These are phyloP conservation scores for Macrophya alboannulata DNA, from an alignment of 2,888 invertebrate species.

Conservation along the genomic window DNA sequence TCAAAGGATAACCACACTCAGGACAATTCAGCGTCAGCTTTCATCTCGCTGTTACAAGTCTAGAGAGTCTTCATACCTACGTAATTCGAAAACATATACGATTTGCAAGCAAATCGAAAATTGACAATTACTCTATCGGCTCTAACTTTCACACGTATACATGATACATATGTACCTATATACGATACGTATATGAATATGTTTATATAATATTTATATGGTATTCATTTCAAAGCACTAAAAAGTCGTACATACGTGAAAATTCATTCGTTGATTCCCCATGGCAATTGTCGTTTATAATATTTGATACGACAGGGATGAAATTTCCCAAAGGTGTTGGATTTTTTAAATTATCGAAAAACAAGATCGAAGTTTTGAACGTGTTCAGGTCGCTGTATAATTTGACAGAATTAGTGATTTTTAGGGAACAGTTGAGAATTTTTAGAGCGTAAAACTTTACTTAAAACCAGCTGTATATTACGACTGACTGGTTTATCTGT, in stretches of 20 bases:
- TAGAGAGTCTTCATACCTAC: not conserved
- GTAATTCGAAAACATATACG: not conserved
- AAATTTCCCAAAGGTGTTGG: slow-evolving; percentile 30
- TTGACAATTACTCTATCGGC: not conserved
- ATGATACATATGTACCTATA: not conserved
- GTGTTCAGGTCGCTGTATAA: not conserved
- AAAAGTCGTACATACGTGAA: not conserved
- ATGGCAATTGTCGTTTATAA: not conserved
- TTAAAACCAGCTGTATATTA: not conserved
- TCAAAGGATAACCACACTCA: slow-evolving; percentile 21
- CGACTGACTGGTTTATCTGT: slow-evolving; percentile 28
- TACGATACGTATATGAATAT: not conserved
- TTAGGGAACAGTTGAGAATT: too few relatives aligned
- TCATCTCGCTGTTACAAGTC: not conserved
- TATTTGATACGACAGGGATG: not conserved
- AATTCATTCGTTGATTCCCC: not conserved
- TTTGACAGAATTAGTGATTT: not conserved
- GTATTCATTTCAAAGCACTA: not conserved
- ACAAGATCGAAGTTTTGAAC: not conserved
- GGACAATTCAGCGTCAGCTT: not conserved
- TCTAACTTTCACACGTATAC: not conserved
- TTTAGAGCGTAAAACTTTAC: not conserved
- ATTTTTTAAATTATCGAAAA: not conserved
- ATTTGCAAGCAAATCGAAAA: not conserved
- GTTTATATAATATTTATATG: not conserved